Percentiles rank a stretch among this genome's conserved stretches.
Conservation (phyloP, 2,797 vertebrate genomes). For the Microchirus variegatus region DNA sequence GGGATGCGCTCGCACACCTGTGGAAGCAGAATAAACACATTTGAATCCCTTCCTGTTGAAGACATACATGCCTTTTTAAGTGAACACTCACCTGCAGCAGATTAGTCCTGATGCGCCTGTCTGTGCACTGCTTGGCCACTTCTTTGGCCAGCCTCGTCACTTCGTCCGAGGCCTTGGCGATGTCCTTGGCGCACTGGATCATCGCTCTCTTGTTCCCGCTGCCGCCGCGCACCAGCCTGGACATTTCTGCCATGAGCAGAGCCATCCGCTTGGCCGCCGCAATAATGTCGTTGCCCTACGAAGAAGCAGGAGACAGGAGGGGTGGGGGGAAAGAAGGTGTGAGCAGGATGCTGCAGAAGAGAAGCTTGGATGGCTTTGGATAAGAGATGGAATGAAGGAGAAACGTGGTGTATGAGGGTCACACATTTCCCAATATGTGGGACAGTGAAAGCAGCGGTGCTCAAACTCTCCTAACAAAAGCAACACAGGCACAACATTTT, state of each 20-base stretch:
- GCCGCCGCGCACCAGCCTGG: slow-evolving; percentile 93
- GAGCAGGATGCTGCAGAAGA: slow-evolving; percentile 14
- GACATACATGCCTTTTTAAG: no score
- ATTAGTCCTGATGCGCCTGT: slow-evolving; percentile 97
- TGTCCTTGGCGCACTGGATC: slow-evolving; percentile 99
- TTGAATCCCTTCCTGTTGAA: background rate
- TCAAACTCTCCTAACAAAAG: slow-evolving; percentile 12
- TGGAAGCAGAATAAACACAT: background rate
- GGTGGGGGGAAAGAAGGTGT: slow-evolving; percentile 23
- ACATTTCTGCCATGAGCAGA: slow-evolving; percentile 99
- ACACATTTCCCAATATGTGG: background rate
- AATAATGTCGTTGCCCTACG: slow-evolving; percentile 98
- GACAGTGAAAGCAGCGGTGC: slow-evolving; percentile 6
- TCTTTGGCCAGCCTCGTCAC: slow-evolving; percentile 96
- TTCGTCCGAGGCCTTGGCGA: slow-evolving; percentile 97
- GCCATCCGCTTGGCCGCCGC: slow-evolving; percentile 98
- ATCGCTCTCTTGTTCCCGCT: slow-evolving; percentile 97
- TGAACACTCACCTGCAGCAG: slow-evolving; percentile 88
- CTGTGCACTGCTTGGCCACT: slow-evolving; percentile 99
- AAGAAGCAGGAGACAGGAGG: slow-evolving; percentile 23
- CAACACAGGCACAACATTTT: slow-evolving; percentile 33
- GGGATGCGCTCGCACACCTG: slow-evolving; percentile 98
- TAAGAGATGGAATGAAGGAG: slow-evolving; percentile 11
- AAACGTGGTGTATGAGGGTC: slow-evolving; percentile 1
- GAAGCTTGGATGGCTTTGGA: slow-evolving; percentile 9